phyloP scores from a whole-genome alignment of 2,888 invertebrate genomes.

The Idaea dimidiata region DNA sequence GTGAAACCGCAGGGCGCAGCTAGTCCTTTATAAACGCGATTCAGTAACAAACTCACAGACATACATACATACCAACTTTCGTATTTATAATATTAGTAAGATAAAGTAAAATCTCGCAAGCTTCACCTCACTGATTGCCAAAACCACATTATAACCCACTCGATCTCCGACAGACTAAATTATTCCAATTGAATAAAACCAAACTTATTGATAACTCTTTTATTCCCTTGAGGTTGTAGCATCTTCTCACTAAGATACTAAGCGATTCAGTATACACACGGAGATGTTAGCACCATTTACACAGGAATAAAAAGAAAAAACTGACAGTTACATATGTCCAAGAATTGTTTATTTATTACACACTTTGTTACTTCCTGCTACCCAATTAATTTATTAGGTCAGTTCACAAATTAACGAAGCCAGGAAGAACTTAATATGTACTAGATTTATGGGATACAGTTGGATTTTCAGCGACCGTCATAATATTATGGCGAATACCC shows the following conservation, averaged over 20 bases:
- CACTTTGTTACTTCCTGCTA: conserved; percentile 69
- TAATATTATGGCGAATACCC: not conserved
- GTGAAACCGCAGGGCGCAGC: no score
- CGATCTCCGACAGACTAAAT: conserved; percentile 42
- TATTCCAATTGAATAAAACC: conserved; percentile 60
- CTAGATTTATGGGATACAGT: conserved; percentile 47
- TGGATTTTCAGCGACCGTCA: conserved; percentile 20
- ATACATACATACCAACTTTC: no score
- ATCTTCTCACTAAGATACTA: conserved; percentile 70
- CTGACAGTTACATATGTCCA: conserved; percentile 56
- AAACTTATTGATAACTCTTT: conserved; percentile 71
- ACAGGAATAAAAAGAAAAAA: conserved; percentile 48
- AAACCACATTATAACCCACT: conserved; percentile 34
- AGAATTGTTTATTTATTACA: conserved; percentile 65
- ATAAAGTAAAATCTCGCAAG: conserved; percentile 18
- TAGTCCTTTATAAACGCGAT: no score
- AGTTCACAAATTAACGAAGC: conserved; percentile 64
- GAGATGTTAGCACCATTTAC: conserved; percentile 55
- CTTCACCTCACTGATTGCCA: conserved; percentile 34
- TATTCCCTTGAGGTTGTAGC: conserved; percentile 62
- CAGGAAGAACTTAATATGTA: conserved; percentile 63
- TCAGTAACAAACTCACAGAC: no score
- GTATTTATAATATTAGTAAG: no score
- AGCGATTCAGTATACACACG: conserved; percentile 48
- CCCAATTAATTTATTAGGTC: conserved; percentile 72